Base-by-base conservation (phyloP, 2,888 invertebrate genomes). In the Parochlus steinenii region DNA sequence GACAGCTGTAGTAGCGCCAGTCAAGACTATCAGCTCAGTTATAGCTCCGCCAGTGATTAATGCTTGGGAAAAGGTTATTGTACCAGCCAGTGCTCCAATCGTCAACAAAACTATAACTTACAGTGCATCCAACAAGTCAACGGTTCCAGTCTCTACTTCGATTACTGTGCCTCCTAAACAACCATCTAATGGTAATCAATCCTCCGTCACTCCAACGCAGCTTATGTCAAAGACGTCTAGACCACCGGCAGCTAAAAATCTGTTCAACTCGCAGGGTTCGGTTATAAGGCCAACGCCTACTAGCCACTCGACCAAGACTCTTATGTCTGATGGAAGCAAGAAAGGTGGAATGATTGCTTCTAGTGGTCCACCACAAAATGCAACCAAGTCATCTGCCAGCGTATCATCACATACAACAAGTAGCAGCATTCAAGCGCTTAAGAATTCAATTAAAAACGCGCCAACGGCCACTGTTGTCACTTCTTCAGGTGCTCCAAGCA, bases 1-100 rank as follows among this genome's bases (percentile, higher is more conserved):
- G 27, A 63, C 68, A 52, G 61, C 67, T 30, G 58, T 67, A 23
- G 59, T 66, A 22, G 61, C 67, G 33, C 62, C 65, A 23, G 63
- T 67, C 3, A 59, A 70, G 46, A 69, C 70, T 54, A 60, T 67
- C 23, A 61, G 57, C 42, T 55, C 61, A 43, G 58, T 63, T 31
- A 63, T 63, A 50, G 55, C 59, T 52, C 17, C 33, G 22, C 27
- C 31, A 17, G 18, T 40, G 14, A 16, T 10, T n/a, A 6, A 26
- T 32, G 8, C 16, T 19, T 25, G 11, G 8, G 22, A 24, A 12
- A 39, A 29, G 15, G 31, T 31, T 23, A 37, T 41, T 16, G 14
- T 27, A 25, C 28, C 36, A 3, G 18, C 29, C n/a, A 14, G 24
- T 14, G 11, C 22, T n/a, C 19, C 34, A 11, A 19, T 30, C 11